Evolutionary conservation across 2,888 invertebrate species (phyloP).

Genomic region (Drosophila stalkeri): DNA sequence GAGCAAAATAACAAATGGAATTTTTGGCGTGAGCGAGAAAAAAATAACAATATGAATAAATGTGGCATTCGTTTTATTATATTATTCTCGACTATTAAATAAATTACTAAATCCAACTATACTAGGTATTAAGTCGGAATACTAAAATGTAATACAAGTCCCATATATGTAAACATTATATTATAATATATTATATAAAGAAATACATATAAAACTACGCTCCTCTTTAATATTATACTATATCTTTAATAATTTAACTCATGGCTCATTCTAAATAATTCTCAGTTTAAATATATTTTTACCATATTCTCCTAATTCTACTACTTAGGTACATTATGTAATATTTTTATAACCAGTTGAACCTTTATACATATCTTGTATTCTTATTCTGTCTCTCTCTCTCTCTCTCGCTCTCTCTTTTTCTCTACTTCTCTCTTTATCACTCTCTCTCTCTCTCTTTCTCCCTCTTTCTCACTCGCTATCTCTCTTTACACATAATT

Average conservation of each 20-base stretch:
- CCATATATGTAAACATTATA: no score
- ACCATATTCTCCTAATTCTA: no score
- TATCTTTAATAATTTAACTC: no score
- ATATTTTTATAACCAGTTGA: no score
- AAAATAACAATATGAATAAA: neutral
- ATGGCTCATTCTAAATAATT: no score
- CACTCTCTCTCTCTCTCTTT: neutral
- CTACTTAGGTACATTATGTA: no score
- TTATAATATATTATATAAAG: no score
- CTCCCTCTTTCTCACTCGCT: neutral
- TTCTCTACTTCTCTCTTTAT: neutral
- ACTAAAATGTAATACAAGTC: no score
- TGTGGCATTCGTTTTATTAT: neutral
- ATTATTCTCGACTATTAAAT: neutral
- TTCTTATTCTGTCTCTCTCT: neutral
- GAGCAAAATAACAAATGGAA: neutral
- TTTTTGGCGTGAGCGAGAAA: neutral
- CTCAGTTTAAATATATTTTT: no score
- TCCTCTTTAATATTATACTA: no score
- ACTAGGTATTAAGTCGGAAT: neutral
- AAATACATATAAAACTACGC: no score
- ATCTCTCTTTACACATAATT: neutral
- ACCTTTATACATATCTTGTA: no score
- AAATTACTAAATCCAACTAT: neutral
- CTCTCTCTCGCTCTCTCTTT: neutral